Percentiles rank a stretch among this genome's conserved stretches.
Conservation (phyloP, 2,797 vertebrate genomes). For the Galago senegalensis region DNA sequence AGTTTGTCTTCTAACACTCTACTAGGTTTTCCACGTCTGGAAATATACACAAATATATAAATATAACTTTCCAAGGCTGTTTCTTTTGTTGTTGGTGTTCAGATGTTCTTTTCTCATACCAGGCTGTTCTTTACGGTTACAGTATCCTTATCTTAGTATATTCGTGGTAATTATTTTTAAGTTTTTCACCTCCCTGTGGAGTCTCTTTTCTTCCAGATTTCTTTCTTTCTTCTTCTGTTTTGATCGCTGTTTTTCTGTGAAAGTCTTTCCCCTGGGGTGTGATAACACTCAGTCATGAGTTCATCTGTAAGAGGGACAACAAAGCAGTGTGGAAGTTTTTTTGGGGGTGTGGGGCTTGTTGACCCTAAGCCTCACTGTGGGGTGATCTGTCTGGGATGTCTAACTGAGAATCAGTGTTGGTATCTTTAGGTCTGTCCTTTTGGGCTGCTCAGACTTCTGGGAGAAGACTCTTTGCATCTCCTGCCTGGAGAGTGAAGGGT, state of each 20-base stretch:
- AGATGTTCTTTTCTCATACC: not conserved
- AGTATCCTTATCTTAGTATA: not conserved
- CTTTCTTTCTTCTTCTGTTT: not conserved
- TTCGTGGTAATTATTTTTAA: conserved; percentile 6
- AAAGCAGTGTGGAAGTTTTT: not conserved
- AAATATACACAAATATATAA: not conserved
- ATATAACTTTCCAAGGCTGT: not conserved
- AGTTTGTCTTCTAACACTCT: not conserved
- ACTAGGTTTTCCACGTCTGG: not conserved
- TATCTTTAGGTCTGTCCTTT: not conserved
- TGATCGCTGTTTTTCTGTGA: not conserved
- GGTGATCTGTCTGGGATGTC: not conserved
- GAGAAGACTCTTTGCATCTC: not conserved
- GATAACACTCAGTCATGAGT: not conserved
- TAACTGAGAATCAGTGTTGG: not conserved
- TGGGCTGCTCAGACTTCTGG: not conserved
- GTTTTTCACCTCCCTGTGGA: not conserved
- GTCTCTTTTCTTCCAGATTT: not conserved
- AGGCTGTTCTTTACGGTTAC: not conserved
- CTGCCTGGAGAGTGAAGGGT: not conserved
- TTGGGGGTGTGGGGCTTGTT: not conserved
- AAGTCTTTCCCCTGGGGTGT: not conserved
- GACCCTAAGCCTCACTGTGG: not conserved
- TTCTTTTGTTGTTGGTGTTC: not conserved
- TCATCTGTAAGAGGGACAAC: no score